Evolutionary conservation across 2,113 vertebrate species (phyloP).

Genomic region (Syngnathus typhle): DNA sequence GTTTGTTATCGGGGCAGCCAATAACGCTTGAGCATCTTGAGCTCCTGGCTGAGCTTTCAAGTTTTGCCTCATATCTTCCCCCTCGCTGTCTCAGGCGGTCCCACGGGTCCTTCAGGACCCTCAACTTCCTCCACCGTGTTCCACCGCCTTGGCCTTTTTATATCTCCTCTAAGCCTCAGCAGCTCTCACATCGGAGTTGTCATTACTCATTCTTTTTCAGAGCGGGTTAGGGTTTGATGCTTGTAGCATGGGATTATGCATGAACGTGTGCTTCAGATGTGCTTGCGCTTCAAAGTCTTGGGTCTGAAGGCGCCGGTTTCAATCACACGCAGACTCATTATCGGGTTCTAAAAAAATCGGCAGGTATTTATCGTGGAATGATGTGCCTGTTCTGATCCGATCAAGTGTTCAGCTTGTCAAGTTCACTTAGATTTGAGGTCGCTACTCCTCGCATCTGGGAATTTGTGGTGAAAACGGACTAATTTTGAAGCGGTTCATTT

Average conservation of each 20-base stretch:
- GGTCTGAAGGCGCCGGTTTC: conserved; percentile 10
- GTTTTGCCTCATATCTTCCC: conserved; percentile 27
- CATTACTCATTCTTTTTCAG: conserved; percentile 3
- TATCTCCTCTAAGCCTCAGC: conserved; percentile 8
- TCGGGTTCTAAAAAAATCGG: conserved; percentile 39
- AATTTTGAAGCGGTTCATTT: not conserved
- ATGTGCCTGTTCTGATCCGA: conserved; percentile 33
- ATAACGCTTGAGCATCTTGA: conserved; percentile 52
- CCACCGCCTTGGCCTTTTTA: conserved; percentile 12
- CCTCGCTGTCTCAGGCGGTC: conserved; percentile 34
- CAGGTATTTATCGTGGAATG: conserved; percentile 35
- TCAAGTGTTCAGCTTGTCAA: conserved; percentile 29
- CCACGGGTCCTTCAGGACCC: conserved; percentile 34
- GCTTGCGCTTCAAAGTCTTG: not conserved
- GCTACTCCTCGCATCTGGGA: not conserved
- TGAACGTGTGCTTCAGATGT: not conserved
- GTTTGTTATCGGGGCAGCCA: conserved; percentile 21
- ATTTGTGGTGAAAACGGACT: not conserved
- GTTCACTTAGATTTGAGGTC: conserved; percentile 23
- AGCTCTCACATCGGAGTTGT: conserved; percentile 10
- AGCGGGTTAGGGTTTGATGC: not conserved
- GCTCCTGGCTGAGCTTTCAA: conserved; percentile 53
- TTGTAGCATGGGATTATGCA: not conserved
- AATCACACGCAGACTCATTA: conserved; percentile 15
- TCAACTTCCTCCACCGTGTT: conserved; percentile 14